Percentiles rank a stretch among this genome's conserved stretches.
Conservation (phyloP, 1,140 invertebrate genomes). For the Zaprionus taronus region DNA sequence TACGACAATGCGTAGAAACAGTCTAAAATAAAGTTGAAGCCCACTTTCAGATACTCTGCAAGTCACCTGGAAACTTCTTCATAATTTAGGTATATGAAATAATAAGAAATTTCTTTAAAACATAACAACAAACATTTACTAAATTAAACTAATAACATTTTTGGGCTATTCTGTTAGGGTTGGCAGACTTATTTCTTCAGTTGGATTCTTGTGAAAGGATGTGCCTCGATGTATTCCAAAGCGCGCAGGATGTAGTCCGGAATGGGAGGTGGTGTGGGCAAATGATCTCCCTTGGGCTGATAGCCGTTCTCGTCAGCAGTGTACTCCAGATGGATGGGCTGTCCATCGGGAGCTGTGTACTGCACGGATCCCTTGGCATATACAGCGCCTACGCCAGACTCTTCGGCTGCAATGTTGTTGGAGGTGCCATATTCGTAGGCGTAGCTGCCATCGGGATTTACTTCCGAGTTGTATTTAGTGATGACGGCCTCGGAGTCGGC, state of each 20-base stretch:
- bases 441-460: conserved; percentile 86
- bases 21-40: not conserved
- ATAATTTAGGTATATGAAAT: not conserved
- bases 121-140: conserved; percentile 25
- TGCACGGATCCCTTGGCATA: conserved; percentile 60
- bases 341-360: conserved; percentile 84
- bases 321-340: conserved; percentile 86
- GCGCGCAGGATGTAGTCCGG: conserved; percentile 88
- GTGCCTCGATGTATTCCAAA: conserved; percentile 86
- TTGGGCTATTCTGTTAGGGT: not conserved
- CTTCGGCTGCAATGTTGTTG: conserved; percentile 87
- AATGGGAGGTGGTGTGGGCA: conserved; percentile 92
- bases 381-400: conserved; percentile 84
- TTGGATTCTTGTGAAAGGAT: conserved; percentile 83
- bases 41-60: not conserved
- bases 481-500: conserved; percentile 66
- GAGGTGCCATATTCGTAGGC: conserved; percentile 86
- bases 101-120: conserved; percentile 10
- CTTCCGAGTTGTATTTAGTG: conserved; percentile 85
- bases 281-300: conserved; percentile 89
- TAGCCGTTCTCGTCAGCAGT: conserved; percentile 92
- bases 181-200: conserved; percentile 55
- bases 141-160: conserved; percentile 27
- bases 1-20: not conserved
- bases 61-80: not conserved